Conservation (phyloP, 2,113 vertebrate species). For the Rhabdomys dilectus region DNA sequence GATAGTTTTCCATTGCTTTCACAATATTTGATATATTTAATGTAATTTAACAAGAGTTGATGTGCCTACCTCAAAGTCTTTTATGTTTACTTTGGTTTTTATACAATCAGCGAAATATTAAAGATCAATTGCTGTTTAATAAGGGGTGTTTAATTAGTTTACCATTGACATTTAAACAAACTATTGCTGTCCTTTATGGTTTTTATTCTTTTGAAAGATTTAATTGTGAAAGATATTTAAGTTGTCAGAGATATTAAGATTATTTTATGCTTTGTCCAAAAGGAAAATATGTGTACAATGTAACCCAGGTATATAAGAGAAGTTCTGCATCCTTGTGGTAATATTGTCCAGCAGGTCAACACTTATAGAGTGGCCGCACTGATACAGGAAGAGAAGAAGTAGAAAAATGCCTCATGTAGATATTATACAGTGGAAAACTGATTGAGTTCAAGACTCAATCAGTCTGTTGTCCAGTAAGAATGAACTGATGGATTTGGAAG, state of each 20-base stretch:
- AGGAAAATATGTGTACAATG: constrained; percentile 2
- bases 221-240: constrained; percentile 45
- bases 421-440: background rate
- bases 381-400: background rate
- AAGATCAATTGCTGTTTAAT: constrained; percentile 45
- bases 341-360: background rate
- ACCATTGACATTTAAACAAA: background rate
- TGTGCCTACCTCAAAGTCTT: background rate
- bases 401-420: background rate
- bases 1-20: background rate
- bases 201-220: constrained; percentile 15
- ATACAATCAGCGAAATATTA: background rate
- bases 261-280: background rate
- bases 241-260: background rate
- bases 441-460: background rate
- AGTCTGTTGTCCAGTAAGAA: background rate
- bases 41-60: background rate
- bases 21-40: constrained; percentile 45
- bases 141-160: background rate
- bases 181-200: background rate
- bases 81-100: background rate
- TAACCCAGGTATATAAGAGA: background rate
- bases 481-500: background rate
- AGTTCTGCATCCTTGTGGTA: background rate
- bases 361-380: background rate